Evolutionary conservation across 2,113 vertebrate species (phyloP).

Genomic region (Bos javanicus): DNA sequence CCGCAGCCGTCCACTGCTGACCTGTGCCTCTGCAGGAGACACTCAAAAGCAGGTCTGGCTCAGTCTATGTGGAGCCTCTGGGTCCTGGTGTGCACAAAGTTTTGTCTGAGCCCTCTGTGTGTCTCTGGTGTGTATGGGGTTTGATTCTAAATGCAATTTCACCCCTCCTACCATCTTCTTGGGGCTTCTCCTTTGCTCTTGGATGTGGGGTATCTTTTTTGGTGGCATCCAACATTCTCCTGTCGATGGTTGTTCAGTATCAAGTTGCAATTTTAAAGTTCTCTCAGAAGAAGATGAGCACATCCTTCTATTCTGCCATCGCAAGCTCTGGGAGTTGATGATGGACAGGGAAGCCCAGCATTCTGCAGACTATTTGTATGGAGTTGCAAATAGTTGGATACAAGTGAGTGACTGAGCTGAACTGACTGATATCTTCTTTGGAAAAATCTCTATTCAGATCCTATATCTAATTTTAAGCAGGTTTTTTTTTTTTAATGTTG

Average conservation of each 20-base stretch:
- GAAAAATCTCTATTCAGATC: background rate
- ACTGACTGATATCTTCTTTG: background rate
- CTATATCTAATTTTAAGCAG: background rate
- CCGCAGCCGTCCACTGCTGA: background rate
- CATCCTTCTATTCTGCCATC: background rate
- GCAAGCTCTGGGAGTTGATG: background rate
- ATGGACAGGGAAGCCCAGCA: background rate
- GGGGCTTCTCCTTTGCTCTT: background rate
- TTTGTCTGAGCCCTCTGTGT: background rate
- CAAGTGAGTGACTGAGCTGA: background rate
- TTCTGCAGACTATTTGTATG: background rate
- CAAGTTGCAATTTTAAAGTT: background rate
- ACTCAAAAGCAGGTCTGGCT: background rate
- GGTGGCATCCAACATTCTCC: background rate
- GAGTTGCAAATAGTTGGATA: fast-evolving
- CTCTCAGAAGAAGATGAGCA: background rate
- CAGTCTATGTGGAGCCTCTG: background rate
- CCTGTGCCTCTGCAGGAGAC: background rate
- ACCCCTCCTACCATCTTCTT: fast-evolving
- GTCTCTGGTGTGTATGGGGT: background rate
- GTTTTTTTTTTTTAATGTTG: background rate
- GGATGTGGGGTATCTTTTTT: background rate
- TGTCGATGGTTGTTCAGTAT: background rate
- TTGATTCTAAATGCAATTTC: background rate
- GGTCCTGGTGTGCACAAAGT: background rate